Percentiles rank a stretch among this genome's conserved stretches.
Evolutionary conservation across 1,140 invertebrate genomes (phyloP).

Genomic region (Drosophila albomicans): DNA sequence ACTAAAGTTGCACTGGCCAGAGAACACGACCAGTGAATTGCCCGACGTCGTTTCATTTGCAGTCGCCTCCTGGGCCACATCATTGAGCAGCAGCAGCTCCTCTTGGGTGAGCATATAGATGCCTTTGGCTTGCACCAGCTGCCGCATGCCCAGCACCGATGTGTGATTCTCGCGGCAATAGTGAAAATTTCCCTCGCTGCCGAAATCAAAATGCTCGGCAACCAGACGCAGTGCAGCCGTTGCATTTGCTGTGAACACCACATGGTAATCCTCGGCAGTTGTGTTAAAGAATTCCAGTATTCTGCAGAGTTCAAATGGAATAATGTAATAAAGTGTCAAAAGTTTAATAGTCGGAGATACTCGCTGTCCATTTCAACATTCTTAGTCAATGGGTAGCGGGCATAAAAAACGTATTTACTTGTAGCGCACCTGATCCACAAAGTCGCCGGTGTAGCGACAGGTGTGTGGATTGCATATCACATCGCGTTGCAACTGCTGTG

Average conservation of each 20-base stretch:
- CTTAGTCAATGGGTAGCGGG: too few relatives aligned
- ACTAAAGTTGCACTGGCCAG: slow-evolving; percentile 97
- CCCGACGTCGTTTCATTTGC: slow-evolving; percentile 31
- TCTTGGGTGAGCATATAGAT: slow-evolving; percentile 86
- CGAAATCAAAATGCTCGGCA: slow-evolving; percentile 92
- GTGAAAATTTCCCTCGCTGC: slow-evolving; percentile 88
- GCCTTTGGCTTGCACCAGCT: slow-evolving; percentile 86
- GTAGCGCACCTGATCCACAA: slow-evolving; percentile 92
- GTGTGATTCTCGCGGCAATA: slow-evolving; percentile 97
- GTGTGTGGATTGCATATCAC: slow-evolving; percentile 96
- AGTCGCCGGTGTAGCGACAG: slow-evolving; percentile 91
- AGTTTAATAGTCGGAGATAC: background rate
- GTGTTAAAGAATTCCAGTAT: slow-evolving; percentile 95
- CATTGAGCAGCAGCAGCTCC: slow-evolving; percentile 84
- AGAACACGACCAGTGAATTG: slow-evolving; percentile 93
- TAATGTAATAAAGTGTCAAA: background rate
- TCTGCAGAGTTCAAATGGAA: slow-evolving; percentile 85
- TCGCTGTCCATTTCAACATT: background rate
- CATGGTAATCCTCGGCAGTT: slow-evolving; percentile 90
- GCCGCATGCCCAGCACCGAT: slow-evolving; percentile 96
- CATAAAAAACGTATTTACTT: slow-evolving; percentile 86
- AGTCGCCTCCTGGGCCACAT: background rate
- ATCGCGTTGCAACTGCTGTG: slow-evolving; percentile 88
- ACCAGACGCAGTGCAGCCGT: slow-evolving; percentile 93
- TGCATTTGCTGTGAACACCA: slow-evolving; percentile 96